Conservation (phyloP, 2,113 vertebrate genomes). For the Poecile atricapillus region DNA sequence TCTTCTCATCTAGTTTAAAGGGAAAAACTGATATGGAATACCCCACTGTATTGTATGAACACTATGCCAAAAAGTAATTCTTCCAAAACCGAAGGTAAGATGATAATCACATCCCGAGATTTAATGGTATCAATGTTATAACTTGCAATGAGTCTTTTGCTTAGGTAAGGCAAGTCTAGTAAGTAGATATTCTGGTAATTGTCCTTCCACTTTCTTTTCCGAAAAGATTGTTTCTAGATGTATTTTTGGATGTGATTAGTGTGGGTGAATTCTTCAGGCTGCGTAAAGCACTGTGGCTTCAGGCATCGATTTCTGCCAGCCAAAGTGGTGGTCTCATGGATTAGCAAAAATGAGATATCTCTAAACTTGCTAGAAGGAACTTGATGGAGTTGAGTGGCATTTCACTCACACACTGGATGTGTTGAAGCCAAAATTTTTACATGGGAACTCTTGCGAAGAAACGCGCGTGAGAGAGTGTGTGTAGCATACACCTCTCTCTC, state of each 20-base stretch:
- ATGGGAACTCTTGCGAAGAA: neutral
- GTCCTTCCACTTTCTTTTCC: neutral
- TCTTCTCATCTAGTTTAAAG: slow-evolving; percentile 30
- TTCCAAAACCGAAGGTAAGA: neutral
- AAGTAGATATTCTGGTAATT: neutral
- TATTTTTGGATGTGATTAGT: neutral
- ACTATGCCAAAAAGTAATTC: neutral
- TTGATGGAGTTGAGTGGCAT: neutral
- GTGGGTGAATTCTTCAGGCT: neutral
- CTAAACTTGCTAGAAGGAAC: neutral
- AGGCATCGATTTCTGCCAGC: neutral
- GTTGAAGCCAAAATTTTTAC: neutral
- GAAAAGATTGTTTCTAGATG: neutral
- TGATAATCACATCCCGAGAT: neutral
- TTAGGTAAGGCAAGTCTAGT: neutral
- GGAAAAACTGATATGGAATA: neutral
- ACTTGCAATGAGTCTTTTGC: neutral
- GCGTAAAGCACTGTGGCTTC: neutral
- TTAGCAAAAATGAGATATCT: neutral
- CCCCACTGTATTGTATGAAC: neutral
- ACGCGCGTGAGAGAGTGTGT: neutral
- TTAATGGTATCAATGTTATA: neutral
- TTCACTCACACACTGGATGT: neutral
- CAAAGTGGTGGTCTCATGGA: rapidly evolving
- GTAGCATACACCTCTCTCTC: neutral